phyloP scores from a whole-genome alignment of 2,888 invertebrate species.

The Lymantria monacha region DNA sequence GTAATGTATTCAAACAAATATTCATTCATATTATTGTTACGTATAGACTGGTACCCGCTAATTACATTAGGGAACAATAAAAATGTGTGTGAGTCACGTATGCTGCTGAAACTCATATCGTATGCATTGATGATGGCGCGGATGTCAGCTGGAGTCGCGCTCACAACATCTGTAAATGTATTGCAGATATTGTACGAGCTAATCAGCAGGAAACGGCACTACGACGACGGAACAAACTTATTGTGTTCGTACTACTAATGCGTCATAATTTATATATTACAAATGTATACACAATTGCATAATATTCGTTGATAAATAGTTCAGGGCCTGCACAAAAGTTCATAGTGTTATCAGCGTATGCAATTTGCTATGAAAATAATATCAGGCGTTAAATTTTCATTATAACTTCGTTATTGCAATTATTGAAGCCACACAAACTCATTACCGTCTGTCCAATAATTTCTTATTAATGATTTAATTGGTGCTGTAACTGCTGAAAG shows the following conservation, averaged over 20 bases:
- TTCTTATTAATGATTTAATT: too few relatives aligned
- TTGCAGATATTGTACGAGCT: too few relatives aligned
- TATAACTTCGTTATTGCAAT: too few relatives aligned
- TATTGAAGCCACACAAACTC: too few relatives aligned
- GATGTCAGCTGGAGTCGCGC: conserved; percentile 26
- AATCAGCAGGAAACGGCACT: not conserved
- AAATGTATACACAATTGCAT: conserved; percentile 5
- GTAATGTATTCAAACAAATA: conserved; percentile 24
- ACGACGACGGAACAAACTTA: not conserved
- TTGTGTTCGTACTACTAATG: not conserved
- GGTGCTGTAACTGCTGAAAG: too few relatives aligned
- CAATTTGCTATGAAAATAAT: conserved; percentile 6
- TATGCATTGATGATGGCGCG: conserved; percentile 21
- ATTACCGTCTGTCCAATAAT: too few relatives aligned
- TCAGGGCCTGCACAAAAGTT: not conserved
- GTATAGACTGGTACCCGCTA: conserved; percentile 11
- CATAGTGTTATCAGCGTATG: conserved; percentile 12
- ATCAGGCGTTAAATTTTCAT: not conserved
- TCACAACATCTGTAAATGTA: conserved; percentile 7
- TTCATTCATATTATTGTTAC: conserved; percentile 17
- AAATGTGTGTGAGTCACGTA: conserved; percentile 16
- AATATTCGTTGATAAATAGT: not conserved
- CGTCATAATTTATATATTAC: not conserved
- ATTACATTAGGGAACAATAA: conserved; percentile 24
- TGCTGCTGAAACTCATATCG: conserved; percentile 12